Conservation (phyloP, 2,797 vertebrate species). For the Yasuhikotakia modesta region DNA sequence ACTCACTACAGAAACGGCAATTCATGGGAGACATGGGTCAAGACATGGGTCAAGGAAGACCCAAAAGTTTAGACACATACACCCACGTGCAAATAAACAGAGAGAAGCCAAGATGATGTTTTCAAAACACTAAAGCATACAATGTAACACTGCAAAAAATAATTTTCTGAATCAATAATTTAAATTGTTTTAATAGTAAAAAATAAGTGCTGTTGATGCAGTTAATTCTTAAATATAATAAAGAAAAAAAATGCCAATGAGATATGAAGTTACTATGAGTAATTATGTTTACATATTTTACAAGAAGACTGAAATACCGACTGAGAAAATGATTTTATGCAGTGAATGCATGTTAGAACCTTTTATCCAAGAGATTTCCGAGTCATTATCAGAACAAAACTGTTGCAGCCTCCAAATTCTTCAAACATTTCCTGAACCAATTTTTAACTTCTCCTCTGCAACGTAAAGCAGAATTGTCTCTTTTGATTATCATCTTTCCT, state of each 20-base stretch:
- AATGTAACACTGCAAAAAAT: constrained; percentile 46
- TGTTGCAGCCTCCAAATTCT: constrained; percentile 59
- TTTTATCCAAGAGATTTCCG: constrained; percentile 56
- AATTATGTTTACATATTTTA: background rate
- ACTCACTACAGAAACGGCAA: constrained; percentile 27
- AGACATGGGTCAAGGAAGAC: background rate
- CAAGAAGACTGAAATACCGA: constrained; percentile 54
- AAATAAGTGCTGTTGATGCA: background rate
- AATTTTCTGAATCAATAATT: background rate
- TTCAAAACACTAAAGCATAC: constrained; percentile 63
- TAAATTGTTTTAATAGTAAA: background rate
- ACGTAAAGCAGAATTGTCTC: constrained; percentile 10
- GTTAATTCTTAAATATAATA: background rate
- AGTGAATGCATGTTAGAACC: constrained; percentile 71
- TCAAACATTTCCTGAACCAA: constrained; percentile 29
- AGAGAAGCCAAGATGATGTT: constrained; percentile 61
- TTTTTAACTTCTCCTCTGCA: constrained; percentile 6
- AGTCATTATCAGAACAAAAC: constrained; percentile 67
- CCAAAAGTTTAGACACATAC: constrained; percentile 40
- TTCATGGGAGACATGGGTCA: constrained; percentile 4
- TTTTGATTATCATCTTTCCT: constrained; percentile 26
- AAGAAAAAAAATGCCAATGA: background rate
- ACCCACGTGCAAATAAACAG: constrained; percentile 47
- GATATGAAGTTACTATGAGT: background rate
- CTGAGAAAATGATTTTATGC: constrained; percentile 65